Evolutionary conservation across 2,113 vertebrate genomes (phyloP), one percentile per base, ranked within the genome.

Genomic region (Phrynosoma blainvillii): DNA sequence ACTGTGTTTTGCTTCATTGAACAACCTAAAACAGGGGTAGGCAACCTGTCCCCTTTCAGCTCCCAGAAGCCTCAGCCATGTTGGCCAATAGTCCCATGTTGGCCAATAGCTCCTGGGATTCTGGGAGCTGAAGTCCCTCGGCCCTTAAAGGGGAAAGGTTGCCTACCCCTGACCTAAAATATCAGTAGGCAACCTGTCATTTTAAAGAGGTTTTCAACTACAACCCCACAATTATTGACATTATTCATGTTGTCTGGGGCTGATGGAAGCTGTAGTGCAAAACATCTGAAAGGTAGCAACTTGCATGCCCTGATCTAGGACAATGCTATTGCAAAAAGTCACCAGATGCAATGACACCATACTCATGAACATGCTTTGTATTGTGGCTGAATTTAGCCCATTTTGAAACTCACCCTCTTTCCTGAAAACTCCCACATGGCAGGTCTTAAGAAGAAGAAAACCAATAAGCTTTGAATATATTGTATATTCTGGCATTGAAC

Each of bases 401-500:
- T 84, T 68, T 16, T 42, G 21, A n/a, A 76, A 5, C n/a, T 32
- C 5, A 23, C 47, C 56, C 70, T n/a, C 32, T 30, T 25, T 10
- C 42, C 25, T 70, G 66, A 25, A 86, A 91, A n/a, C 7, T 62
- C 80, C 71, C 59, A 66, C 20, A 92, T 71, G 90, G 77, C 20
- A 89, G 89, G 82, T 77, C 87, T 62, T 81, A 81, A 83, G 59
- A 92, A 84, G 74, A 40, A 70, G 88, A 90, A 90, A 94, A 93
- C 70, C 75, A 86, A 71, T 77, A n/a, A 0, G 84, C 91, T 94
- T 87, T 59, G 80, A 80, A 91, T 47, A 82, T 36, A 77, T 36
- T 84, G 90, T 6, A 1, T 77, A 32, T 56, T 93, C 89, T 82
- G 71, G 47, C 16, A 82, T 18, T 82, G 66, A n/a, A n/a, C 25